Evolutionary conservation across 2,888 invertebrate species (phyloP), one percentile per base, ranked within the genome.

Genomic region (Stenoptilia bipunctidactyla): DNA sequence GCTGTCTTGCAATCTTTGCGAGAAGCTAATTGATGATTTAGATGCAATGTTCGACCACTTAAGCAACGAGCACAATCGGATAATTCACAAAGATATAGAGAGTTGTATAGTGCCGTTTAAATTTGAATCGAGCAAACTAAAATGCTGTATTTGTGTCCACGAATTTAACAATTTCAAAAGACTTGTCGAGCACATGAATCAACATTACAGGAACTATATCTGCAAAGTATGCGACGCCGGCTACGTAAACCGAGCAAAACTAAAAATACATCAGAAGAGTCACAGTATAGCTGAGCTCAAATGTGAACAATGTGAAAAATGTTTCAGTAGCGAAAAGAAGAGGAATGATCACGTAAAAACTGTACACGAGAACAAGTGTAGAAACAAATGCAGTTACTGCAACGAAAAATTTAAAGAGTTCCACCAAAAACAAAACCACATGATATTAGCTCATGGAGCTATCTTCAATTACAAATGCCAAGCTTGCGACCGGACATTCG

Each of bases 321-420:
- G n/a, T n/a, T 50, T n/a, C 45, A 45, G 5, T 59, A 67, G 72
- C 2, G 55, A 62, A 27, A 56, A 65, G 35, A 68, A 75, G 38
- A 53, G 70, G 25, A 62, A 62, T 36, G 60, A 66, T 1, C 76
- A 76, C 34, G 64, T 67, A 39, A 61, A 58, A 12, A 61, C 58
- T 15, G 63, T 70, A 2, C 68, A 61, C 20, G n/a, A 48, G 50
- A 47, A 54, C 0, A 52, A 43, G 30, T 47, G 47, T 39, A 45
- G 51, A 0, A 51, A 53, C 34, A 61, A 57, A 34, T 64, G 66
- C 37, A 55, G 55, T 1, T 55, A 58, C 37, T 66, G 65, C 39
- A 42, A 47, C 15, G 50, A 61, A 37, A 46, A 54, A 13, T 65
- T 62, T 34, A 56, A 49, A 20, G 56, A 55, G 27, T 52, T 50